Base-by-base conservation (phyloP, 2,113 vertebrate species). In the Merops nubicus region DNA sequence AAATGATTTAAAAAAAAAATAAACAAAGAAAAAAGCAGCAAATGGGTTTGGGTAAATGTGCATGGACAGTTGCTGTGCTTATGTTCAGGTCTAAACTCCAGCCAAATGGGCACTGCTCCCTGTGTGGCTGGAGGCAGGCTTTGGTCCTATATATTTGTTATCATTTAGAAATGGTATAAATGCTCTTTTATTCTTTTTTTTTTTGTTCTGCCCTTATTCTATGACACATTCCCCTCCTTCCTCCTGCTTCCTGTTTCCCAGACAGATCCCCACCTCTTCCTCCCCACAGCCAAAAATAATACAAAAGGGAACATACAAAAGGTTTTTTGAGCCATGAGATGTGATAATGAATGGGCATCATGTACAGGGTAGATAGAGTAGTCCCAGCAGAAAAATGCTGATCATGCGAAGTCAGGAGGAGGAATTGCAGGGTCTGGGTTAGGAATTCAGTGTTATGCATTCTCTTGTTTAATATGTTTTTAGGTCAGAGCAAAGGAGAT, bases 211-310 rank as follows among this genome's bases (percentile, higher is more conserved):
- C 77, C 83, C 78, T 89, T 95, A 43, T 54, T 95, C 96, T 92
- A 40, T 74, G 85, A 79, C 26, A 2, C 53, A 57, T 97, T 97
- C 85, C 53, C 74, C 88, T 90, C 54, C 76, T 96, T 85, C 78
- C 85, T 87, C 38, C 81, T 91, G 77, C 86, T 93, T 97, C 96
- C 96, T 96, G 95, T 96, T 97, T 97, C 95, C 70, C 93, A 96
- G 94, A 91, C 93, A 94, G 80, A 77, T 91, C 87, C 59, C 97
- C 91, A 93, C 94, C 93, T 95, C 77, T 97, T 97, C 94, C 93
- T 97, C 93, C 81, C 51, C 65, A 68, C 85, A 63, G 95, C 92
- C 93, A 95, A 96, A 95, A 97, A 95, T 95, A 97, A 95, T 93
- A 91, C 69, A 91, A 92, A 96, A 91, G 80, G n/a, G 91, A 96